Conservation (phyloP, 1,140 invertebrate species). For the Heliconius nattereri region DNA sequence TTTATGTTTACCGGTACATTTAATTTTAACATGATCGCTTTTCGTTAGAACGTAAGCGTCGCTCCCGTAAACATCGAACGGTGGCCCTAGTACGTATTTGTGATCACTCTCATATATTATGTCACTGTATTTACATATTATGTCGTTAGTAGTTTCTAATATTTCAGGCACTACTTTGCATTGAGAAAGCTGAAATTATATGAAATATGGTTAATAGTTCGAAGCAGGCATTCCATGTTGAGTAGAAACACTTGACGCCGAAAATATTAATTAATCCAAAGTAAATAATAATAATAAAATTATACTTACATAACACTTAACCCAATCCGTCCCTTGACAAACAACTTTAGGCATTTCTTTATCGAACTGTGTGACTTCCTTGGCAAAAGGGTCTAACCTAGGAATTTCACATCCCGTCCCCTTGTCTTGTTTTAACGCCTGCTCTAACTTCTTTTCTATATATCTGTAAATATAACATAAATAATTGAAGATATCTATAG, state of each 20-base stretch:
- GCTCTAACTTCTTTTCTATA: conserved; percentile 57
- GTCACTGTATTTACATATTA: conserved; percentile 60
- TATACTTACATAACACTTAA: conserved; percentile 68
- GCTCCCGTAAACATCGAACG: conserved; percentile 36
- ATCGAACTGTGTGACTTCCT: conserved; percentile 62
- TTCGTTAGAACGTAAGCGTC: conserved; percentile 47
- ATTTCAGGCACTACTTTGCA: conserved; percentile 58
- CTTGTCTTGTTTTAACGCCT: conserved; percentile 63
- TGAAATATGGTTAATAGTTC: conserved; percentile 2
- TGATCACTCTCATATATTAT: conserved; percentile 62
- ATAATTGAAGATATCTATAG: background rate
- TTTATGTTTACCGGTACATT: conserved; percentile 53
- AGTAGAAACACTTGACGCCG: background rate
- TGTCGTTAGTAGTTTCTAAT: conserved; percentile 45
- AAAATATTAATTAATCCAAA: background rate
- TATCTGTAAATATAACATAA: conserved; percentile 43
- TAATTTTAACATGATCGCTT: conserved; percentile 67
- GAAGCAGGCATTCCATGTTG: background rate
- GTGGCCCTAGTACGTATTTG: conserved; percentile 45
- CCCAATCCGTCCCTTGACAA: conserved; percentile 64
- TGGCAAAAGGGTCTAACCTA: conserved; percentile 58
- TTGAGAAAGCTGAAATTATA: conserved; percentile 56
- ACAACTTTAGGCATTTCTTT: conserved; percentile 50
- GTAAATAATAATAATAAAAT: background rate
- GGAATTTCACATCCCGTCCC: conserved; percentile 69